These are phyloP conservation scores for Peromyscus maniculatus DNA, from an alignment of 2,113 vertebrate genomes.

Conservation along the genomic window DNA sequence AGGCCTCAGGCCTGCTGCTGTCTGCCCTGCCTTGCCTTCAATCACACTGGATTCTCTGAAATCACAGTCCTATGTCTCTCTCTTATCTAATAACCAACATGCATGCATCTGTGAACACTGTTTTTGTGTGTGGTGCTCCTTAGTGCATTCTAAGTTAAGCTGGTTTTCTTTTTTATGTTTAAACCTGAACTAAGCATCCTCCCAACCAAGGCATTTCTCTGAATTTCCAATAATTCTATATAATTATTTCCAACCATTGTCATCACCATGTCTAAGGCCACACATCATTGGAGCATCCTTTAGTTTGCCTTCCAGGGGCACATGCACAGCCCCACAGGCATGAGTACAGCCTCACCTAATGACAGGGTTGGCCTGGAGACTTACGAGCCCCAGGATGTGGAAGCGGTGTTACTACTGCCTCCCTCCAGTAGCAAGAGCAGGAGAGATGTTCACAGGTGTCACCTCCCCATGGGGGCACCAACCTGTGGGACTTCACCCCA, in stretches of 20 bases:
- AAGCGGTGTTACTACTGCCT: not conserved
- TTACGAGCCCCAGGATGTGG: no score
- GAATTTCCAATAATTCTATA: not conserved
- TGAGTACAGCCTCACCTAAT: accelerated
- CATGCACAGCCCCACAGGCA: accelerated
- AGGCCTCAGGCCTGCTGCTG: no score
- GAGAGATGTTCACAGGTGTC: not conserved
- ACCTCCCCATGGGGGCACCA: no score
- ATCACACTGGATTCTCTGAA: not conserved
- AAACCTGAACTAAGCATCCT: not conserved
- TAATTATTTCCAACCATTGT: not conserved
- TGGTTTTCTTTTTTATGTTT: not conserved
- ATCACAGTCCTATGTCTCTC: not conserved
- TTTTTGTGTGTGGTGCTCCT: not conserved
- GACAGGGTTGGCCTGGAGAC: not conserved
- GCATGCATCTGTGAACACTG: not conserved
- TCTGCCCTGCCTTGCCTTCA: no score
- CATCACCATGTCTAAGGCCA: not conserved
- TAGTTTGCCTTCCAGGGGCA: not conserved
- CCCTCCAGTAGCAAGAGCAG: not conserved
- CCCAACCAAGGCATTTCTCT: not conserved
- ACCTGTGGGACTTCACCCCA: accelerated
- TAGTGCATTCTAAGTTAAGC: not conserved
- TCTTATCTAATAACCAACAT: not conserved
- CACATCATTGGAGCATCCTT: not conserved